Conservation (phyloP, 1,140 invertebrate genomes). For the Geopemphigus sp. region DNA sequence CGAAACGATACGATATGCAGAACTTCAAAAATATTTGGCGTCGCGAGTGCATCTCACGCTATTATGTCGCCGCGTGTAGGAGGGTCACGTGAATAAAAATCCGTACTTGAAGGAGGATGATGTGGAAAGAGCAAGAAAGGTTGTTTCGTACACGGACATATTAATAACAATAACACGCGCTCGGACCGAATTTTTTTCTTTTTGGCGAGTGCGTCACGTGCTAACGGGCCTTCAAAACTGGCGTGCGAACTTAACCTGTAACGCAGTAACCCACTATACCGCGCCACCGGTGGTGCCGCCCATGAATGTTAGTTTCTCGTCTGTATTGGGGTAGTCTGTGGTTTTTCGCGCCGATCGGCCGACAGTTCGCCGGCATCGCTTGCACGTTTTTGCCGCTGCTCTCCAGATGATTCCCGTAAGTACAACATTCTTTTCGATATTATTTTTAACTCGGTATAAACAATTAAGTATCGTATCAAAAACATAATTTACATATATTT, state of each 20-base stretch:
- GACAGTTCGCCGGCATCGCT: slow-evolving; percentile 31
- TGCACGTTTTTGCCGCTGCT: slow-evolving; percentile 23
- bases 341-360: slow-evolving; percentile 1
- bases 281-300: not conserved
- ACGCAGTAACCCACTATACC: slow-evolving; percentile 1
- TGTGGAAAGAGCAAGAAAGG: too few species aligned
- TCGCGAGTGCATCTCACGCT: too few species aligned
- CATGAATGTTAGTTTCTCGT: not conserved
- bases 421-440: not conserved
- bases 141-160: too few species aligned
- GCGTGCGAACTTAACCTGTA: slow-evolving; percentile 20
- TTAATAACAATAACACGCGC: too few species aligned
- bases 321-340: slow-evolving; percentile 12
- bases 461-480: too few species aligned
- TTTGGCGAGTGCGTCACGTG: not conserved
- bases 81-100: too few species aligned
- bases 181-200: not conserved
- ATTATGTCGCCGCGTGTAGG: too few species aligned
- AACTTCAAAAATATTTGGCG: too few species aligned
- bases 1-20: too few species aligned
- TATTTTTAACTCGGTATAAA: too few species aligned
- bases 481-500: too few species aligned
- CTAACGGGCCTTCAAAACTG: not conserved
- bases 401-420: not conserved
- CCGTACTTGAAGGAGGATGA: too few species aligned